These are phyloP conservation scores for Apamea crenata DNA, from an alignment of 2,888 invertebrate genomes.

Conservation along the genomic window DNA sequence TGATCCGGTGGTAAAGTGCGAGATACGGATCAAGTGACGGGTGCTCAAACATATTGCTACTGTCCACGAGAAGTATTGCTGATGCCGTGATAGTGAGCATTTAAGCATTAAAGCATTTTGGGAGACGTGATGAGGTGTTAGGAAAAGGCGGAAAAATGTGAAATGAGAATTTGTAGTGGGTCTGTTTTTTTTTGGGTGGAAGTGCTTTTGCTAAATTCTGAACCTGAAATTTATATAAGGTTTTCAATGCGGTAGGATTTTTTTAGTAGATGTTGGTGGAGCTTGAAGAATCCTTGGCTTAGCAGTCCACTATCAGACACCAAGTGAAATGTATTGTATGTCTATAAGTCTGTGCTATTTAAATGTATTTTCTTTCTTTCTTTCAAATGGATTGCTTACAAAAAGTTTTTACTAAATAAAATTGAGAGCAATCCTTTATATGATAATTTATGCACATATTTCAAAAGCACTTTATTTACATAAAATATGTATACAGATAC, in stretches of 20 bases:
- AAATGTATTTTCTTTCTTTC: too few species aligned
- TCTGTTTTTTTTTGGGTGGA: neutral
- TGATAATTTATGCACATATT: conserved; percentile 37
- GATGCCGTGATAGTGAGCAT: conserved; percentile 46
- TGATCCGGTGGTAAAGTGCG: conserved; percentile 49
- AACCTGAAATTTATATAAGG: too few species aligned
- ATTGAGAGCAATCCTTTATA: neutral
- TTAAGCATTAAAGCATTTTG: conserved; percentile 28
- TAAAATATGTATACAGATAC: conserved; percentile 32
- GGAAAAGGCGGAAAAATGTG: neutral
- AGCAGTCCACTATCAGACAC: neutral
- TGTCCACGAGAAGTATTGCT: conserved; percentile 57
- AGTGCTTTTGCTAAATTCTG: neutral
- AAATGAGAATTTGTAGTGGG: conserved; percentile 3
- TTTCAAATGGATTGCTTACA: too few species aligned
- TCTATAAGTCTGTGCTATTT: too few species aligned
- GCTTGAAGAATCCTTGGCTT: neutral
- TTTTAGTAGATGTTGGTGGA: neutral
- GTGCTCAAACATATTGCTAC: conserved; percentile 48
- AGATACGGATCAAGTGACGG: conserved; percentile 58
- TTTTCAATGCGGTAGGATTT: neutral
- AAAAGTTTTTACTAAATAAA: neutral
- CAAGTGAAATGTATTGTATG: too few species aligned
- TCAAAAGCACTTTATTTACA: conserved; percentile 28
- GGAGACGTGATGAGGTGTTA: conserved; percentile 19